These are phyloP conservation scores for Cassiopea andromeda DNA, from an alignment of 30 jellyfish, hydroid and myxozoan genomes.

Conservation along the genomic window DNA sequence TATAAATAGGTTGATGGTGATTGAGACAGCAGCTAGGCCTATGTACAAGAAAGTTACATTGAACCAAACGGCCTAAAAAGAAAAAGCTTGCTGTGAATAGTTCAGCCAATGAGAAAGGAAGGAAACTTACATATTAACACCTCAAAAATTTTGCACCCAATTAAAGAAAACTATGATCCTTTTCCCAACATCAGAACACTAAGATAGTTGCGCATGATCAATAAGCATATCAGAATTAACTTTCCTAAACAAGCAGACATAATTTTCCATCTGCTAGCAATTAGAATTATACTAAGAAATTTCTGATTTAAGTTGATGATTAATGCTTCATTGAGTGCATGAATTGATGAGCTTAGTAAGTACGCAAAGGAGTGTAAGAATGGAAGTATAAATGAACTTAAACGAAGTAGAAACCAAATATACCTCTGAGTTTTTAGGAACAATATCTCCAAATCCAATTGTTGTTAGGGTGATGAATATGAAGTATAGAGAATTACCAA, in stretches of 20 bases:
- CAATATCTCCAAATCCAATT: conserved; percentile 95
- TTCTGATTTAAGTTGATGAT: too few species aligned
- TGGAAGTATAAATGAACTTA: neutral
- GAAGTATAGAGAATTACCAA: conserved; percentile 83
- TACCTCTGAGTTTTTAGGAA: conserved; percentile 87
- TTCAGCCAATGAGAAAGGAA: too few species aligned
- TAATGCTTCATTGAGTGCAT: neutral
- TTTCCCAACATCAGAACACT: too few species aligned
- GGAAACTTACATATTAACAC: too few species aligned
- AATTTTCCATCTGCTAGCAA: too few species aligned
- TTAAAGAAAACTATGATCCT: too few species aligned
- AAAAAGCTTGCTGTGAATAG: neutral
- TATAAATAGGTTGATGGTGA: conserved; percentile 81
- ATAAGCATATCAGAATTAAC: too few species aligned
- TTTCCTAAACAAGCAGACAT: too few species aligned
- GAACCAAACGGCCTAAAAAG: conserved; percentile 91
- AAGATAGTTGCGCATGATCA: too few species aligned
- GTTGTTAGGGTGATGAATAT: conserved; percentile 90
- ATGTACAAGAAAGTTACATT: conserved; percentile 86
- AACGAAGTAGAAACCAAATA: neutral
- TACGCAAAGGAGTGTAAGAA: neutral
- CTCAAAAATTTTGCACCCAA: too few species aligned
- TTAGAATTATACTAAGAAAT: too few species aligned
- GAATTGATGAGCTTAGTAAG: neutral
- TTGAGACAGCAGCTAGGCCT: conserved; percentile 95